Conservation (phyloP, 2,113 vertebrate species). For the Charina bottae region DNA sequence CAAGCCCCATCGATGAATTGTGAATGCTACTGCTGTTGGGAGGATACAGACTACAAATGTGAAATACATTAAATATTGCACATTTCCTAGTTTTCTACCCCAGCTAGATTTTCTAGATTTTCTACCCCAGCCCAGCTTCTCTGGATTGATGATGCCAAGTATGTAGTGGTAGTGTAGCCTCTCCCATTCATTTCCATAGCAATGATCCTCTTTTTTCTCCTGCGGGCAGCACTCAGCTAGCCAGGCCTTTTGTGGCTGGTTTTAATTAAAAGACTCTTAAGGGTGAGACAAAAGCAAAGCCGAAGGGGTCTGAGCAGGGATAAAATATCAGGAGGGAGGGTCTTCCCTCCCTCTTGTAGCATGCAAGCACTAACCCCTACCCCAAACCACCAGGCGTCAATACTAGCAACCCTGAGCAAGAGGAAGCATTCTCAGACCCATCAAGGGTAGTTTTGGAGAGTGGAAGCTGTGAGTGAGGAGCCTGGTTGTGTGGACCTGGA, state of each 20-base stretch:
- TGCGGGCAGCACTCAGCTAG: slow-evolving; percentile 40
- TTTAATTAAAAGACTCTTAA: slow-evolving; percentile 69
- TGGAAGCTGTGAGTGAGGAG: not conserved
- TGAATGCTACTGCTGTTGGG: not conserved
- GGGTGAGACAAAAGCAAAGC: slow-evolving; percentile 61
- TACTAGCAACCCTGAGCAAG: not conserved
- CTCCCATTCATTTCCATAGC: slow-evolving; percentile 59
- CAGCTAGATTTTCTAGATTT: too few species aligned
- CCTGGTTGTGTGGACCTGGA: not conserved
- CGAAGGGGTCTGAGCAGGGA: slow-evolving; percentile 13
- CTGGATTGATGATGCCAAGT: slow-evolving; percentile 25
- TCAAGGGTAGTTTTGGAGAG: not conserved
- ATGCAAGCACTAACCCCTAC: not conserved
- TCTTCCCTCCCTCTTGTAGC: slow-evolving; percentile 20
- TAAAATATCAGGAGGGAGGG: not conserved
- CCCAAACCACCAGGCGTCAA: not conserved
- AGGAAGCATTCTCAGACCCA: not conserved
- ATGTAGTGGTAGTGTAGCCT: not conserved
- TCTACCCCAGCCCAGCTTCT: not conserved
- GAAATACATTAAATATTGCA: not conserved
- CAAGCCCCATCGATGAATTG: not conserved
- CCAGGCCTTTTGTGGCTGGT: slow-evolving; percentile 58
- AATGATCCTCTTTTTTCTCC: slow-evolving; percentile 29
- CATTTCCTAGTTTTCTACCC: not conserved
- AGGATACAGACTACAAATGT: not conserved